phyloP scores from a whole-genome alignment of 2,888 invertebrate species.

The Eupeodes latifasciatus region DNA sequence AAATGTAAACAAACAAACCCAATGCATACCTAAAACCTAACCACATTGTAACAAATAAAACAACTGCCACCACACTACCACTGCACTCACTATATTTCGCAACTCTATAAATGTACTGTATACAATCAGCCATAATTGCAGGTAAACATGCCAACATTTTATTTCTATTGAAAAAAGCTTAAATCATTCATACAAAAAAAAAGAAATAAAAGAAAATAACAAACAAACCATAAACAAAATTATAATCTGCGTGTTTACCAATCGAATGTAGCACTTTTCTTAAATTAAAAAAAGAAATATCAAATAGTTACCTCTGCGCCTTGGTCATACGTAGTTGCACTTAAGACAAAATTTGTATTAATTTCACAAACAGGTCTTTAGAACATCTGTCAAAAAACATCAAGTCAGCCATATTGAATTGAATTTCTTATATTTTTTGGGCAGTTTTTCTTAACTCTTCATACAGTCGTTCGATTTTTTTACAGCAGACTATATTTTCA shows the following conservation, averaged over 20 bases:
- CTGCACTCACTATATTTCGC: background rate
- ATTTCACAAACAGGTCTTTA: too few species aligned
- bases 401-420: too few species aligned
- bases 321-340: background rate
- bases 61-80: background rate
- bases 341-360: background rate
- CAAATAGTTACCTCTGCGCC: background rate
- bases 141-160: slow-evolving; percentile 67
- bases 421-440: too few species aligned
- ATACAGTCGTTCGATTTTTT: too few species aligned
- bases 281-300: slow-evolving; percentile 2
- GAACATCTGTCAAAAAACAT: too few species aligned
- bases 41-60: slow-evolving; percentile 52
- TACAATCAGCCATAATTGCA: slow-evolving; percentile 67
- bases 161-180: slow-evolving; percentile 25
- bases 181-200: slow-evolving; percentile 11
- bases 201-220: slow-evolving; percentile 10
- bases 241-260: slow-evolving; percentile 60
- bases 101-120: background rate
- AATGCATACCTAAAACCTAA: slow-evolving; percentile 1
- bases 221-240: slow-evolving; percentile 30
- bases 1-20: slow-evolving; percentile 13
- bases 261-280: slow-evolving; percentile 39
- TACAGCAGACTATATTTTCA: too few species aligned
- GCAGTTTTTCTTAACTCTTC: too few species aligned